Base-by-base conservation (phyloP, 2,113 vertebrate genomes). In the Nesoenas mayeri region DNA sequence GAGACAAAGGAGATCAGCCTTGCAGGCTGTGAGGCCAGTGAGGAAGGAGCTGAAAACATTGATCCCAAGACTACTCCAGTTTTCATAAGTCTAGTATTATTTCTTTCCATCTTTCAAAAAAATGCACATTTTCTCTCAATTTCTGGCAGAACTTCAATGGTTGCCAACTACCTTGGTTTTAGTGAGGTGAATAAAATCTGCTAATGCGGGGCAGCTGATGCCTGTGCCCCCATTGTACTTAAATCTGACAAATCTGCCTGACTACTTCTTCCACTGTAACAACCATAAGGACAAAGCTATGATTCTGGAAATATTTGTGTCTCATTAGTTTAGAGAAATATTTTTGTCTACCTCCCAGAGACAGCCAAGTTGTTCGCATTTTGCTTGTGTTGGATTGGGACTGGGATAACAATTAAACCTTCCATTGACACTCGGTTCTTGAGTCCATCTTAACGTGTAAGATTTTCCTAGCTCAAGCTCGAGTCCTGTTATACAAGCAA, bases 331-430 rank as follows among this genome's bases (percentile, higher is more conserved):
- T 36, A 44, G 16, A 53, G 42, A 50, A 91, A 82, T 21, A 67
- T 44, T 66, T 65, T 71, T 47, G 11, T 58, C 97, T 95, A 98
- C 98, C 26, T 97, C 42, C 97, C 97, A 98, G 12, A 85, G 3
- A 9, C 97, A 98, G 18, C 93, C 95, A 25, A 85, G 86, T 57
- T 87, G 18, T 53, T 54, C 31, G 54, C 96, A 97, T 10, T 17
- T 88, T 51, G 93, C 85, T 60, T 51, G 2, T 2, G 96, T 83
- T n/a, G 73, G 12, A 2, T 26, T 0, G 2, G 34, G 20, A 7
- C 32, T 18, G 5, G 97, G 97, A 36, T 96, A 50, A 81, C 98
- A 98, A 50, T 96, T 57, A 91, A 98, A 97, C 71, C 95, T 98
- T 48, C 92, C 93, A 5, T 53, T 62, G 40, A 78, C 2, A 15